Base-by-base conservation (phyloP, 2,888 invertebrate species). In the Hybos culiciformis region DNA sequence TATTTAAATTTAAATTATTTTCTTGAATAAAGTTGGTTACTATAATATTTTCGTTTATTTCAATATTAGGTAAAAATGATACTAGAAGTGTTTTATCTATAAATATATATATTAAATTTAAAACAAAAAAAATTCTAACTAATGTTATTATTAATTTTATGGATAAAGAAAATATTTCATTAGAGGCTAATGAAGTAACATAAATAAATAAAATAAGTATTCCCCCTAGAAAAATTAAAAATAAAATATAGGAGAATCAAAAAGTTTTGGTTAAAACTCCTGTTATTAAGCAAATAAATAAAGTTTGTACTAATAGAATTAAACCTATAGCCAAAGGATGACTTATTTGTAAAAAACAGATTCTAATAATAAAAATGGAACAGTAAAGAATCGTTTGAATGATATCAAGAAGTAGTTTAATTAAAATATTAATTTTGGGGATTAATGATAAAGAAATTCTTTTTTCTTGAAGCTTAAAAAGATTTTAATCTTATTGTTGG, bases 381-480 rank as follows among this genome's bases (percentile, higher is more conserved):
- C 37, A 43, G 33, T 50, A 48, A 44, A 56, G 20, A 34, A 55
- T 50, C 48, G 58, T 52, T 55, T 62, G 58, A 42, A 59, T 51
- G 49, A 58, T 58, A 48, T 66, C 73, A 76, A 70, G 69, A 70
- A 70, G 65, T 77, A 77, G 73, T 77, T 77, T 75, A 70, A 65
- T 55, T 50, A 65, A 77, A 77, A 77, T 75, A 69, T 73, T 75
- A 77, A 75, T 77, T 77, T 77, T 77, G 75, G 74, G 71, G 70
- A 75, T 77, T 77, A 75, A 72, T 58, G 71, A 73, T 69, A 70
- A 68, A 69, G 64, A 62, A 8, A 43, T 54, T 63, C 65, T 70
- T 70, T 70, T 72, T 70, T 67, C 69, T 70, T 74, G 72, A 72
- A 70, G 69, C 70, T 74, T 73, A 71, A 70, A 73, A 74, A 72